phyloP scores from a whole-genome alignment of 2,888 invertebrate species.

The Stegophylla sp. region DNA sequence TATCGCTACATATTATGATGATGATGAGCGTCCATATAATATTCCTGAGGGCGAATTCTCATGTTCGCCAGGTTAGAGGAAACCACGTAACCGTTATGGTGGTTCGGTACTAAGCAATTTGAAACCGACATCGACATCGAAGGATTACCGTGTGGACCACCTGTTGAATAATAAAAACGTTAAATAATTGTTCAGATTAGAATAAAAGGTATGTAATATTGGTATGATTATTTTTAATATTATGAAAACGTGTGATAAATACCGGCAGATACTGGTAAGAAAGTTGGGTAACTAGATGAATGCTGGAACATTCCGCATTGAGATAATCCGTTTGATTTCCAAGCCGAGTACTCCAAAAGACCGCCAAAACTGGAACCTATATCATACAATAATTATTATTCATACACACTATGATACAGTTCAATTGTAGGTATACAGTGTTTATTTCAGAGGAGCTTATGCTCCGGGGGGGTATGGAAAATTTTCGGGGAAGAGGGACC shows the following conservation, averaged over 20 bases:
- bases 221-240: background rate
- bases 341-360: constrained; percentile 36
- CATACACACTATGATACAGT: too few species aligned
- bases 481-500: too few species aligned
- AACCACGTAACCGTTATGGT: constrained; percentile 44
- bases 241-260: background rate
- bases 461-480: too few species aligned
- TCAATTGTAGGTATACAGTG: too few species aligned
- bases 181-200: too few species aligned
- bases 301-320: constrained; percentile 52
- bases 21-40: constrained; percentile 37
- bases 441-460: too few species aligned
- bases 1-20: constrained; percentile 10
- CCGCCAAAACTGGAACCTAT: constrained; percentile 46
- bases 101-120: constrained; percentile 41
- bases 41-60: constrained; percentile 52
- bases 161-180: constrained; percentile 12
- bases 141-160: constrained; percentile 18
- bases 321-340: constrained; percentile 40
- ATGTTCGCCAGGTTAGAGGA: constrained; percentile 39
- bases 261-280: constrained; percentile 38
- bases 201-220: too few species aligned
- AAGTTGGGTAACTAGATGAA: constrained; percentile 27
- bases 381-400: too few species aligned
- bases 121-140: constrained; percentile 43